Base-by-base conservation (phyloP, 2,113 vertebrate genomes). In the Phasianus colchicus region DNA sequence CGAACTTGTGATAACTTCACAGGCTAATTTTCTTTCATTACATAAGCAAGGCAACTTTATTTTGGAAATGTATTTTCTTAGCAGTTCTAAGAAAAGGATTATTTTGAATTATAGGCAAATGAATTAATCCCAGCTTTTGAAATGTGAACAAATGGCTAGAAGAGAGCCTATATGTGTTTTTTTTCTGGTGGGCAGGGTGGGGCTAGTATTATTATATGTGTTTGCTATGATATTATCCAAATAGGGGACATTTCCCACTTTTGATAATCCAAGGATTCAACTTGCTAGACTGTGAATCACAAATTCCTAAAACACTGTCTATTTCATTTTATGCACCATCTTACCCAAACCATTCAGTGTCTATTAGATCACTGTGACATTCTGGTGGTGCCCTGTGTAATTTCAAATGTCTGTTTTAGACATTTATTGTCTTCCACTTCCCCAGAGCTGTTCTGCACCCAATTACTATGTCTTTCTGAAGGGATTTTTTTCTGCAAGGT, bases 91-190 rank as follows among this genome's bases (percentile, higher is more conserved):
- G 10, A 76, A 86, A 65, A 10, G 15, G 9, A 45, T 16, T 83
- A 54, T 29, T 84, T 83, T 75, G 54, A 85, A 29, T 40, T 84
- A 30, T 55, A 66, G 72, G 48, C 47, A 88, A 92, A 95, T 95
- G 92, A 95, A 95, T 65, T 54, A 94, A 92, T 92, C 45, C 36
- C 84, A 89, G 77, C 61, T 13, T 87, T 90, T 85, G 19, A 42
- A 92, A 83, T 38, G 58, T 8, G 34, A 88, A 69, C 52, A 90
- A 72, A 92, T 45, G 72, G 73, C 4, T 40, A 9, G 75, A 73
- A 78, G 60, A 81, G 58, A 74, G 52, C 27, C 15, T 54, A 5
- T 30, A 5, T 30, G 13, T 29, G 22, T 50, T 8, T 29, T 95
- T 95, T 90, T 89, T n/a, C 83, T 84, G 83, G 43, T 64, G 40